Conservation (phyloP, 2,797 vertebrate species). For the Acrossocheilus wenchowensis region DNA sequence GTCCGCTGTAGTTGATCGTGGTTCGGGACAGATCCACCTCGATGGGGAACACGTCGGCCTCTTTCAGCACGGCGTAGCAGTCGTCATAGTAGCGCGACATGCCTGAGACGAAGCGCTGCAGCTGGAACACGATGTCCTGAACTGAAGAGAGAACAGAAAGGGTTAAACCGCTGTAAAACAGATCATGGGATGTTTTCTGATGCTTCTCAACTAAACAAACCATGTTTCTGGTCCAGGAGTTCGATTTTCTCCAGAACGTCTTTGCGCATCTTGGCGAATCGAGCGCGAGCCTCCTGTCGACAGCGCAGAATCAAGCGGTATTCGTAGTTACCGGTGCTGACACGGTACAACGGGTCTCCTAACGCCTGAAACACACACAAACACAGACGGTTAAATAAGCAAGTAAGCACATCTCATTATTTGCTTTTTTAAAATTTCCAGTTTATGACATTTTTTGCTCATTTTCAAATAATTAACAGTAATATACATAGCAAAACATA, state of each 20-base stretch:
- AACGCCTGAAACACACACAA: slow-evolving; percentile 83
- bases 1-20: slow-evolving; percentile 89
- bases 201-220: slow-evolving; percentile 69
- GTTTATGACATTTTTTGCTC: no score
- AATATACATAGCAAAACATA: no score
- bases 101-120: slow-evolving; percentile 96
- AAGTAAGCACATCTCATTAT: not conserved
- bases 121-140: slow-evolving; percentile 99
- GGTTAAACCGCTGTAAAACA: not conserved
- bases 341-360: slow-evolving; percentile 93
- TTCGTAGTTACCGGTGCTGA: slow-evolving; percentile 97
- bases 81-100: slow-evolving; percentile 97
- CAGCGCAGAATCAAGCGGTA: slow-evolving; percentile 95
- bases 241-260: slow-evolving; percentile 98
- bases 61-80: slow-evolving; percentile 92
- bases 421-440: no score
- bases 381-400: not conserved
- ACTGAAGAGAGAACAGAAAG: slow-evolving; percentile 73
- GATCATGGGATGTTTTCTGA: not conserved
- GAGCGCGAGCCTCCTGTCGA: slow-evolving; percentile 92
- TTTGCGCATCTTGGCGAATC: slow-evolving; percentile 98
- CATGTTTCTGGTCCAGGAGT: slow-evolving; percentile 97
- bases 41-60: slow-evolving; percentile 96
- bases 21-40: slow-evolving; percentile 97
- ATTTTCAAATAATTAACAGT: no score